These are phyloP conservation scores for Chaenodraco wilsoni DNA, from an alignment of 2,797 vertebrate species.

Conservation along the genomic window DNA sequence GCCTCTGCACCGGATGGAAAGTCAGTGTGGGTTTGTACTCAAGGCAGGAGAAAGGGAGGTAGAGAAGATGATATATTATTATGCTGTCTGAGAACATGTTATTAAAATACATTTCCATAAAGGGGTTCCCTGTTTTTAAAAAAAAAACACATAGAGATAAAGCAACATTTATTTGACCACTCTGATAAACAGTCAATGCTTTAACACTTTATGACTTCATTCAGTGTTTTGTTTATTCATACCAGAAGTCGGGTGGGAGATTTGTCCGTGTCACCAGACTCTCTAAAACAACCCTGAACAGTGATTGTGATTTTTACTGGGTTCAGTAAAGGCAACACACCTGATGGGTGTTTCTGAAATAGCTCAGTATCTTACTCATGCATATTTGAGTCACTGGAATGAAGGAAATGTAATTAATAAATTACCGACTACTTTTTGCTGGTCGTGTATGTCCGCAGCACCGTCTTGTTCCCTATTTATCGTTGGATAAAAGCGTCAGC, in stretches of 20 bases:
- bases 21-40: constrained; percentile 52
- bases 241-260: constrained; percentile 7
- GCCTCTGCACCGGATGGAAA: constrained; percentile 65
- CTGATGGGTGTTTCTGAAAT: constrained; percentile 29
- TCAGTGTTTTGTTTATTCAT: constrained; percentile 29
- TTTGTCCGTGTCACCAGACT: constrained; percentile 17
- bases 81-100: constrained; percentile 29
- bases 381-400: constrained; percentile 22
- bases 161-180: constrained; percentile 31
- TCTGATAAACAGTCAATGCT: background rate
- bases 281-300: constrained; percentile 26
- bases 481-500: background rate
- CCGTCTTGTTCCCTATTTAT: constrained; percentile 50
- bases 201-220: background rate
- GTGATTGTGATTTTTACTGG: constrained; percentile 39
- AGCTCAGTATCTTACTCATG: constrained; percentile 38
- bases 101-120: constrained; percentile 16
- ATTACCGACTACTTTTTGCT: constrained; percentile 39
- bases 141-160: constrained; percentile 27
- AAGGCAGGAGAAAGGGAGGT: constrained; percentile 36
- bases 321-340: constrained; percentile 22
- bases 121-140: constrained; percentile 36
- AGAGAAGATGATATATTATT: constrained; percentile 30
- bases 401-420: constrained; percentile 21
- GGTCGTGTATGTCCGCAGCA: constrained; percentile 30